Evolutionary conservation across 2,113 vertebrate genomes (phyloP).

Genomic region (Sula dactylatra): DNA sequence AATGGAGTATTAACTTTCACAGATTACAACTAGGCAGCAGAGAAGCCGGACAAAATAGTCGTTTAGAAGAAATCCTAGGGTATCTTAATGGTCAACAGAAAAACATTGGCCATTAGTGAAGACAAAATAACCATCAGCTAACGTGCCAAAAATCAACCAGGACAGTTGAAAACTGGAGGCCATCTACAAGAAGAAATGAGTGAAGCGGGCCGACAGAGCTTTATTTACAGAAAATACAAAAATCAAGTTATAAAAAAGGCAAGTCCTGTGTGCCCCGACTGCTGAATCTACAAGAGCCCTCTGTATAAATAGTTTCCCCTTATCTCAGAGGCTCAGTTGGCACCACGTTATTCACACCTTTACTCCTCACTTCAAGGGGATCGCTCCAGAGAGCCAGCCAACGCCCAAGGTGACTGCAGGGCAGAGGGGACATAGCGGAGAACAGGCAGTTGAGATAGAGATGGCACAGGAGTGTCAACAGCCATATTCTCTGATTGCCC

Average conservation of each 20-base stretch:
- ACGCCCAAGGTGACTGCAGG: fast-evolving
- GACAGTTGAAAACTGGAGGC: background rate
- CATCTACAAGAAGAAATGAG: background rate
- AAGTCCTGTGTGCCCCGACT: fast-evolving
- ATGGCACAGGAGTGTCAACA: fast-evolving
- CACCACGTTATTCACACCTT: background rate
- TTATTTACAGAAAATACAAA: background rate
- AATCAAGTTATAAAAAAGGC: background rate
- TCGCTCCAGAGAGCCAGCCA: background rate
- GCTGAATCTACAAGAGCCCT: background rate
- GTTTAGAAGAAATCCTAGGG: background rate
- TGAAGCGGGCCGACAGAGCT: background rate
- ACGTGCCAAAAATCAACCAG: background rate
- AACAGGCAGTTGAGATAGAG: background rate
- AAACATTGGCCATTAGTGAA: background rate
- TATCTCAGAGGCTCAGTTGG: background rate
- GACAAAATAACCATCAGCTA: background rate
- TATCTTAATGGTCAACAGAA: background rate
- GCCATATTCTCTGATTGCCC: background rate
- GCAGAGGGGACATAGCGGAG: background rate
- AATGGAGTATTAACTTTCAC: background rate
- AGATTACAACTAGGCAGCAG: background rate
- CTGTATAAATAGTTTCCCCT: background rate
- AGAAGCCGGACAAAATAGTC: background rate
- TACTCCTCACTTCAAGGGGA: fast-evolving